phyloP scores from a whole-genome alignment of 2,888 invertebrate genomes.

The Arge pagana region DNA sequence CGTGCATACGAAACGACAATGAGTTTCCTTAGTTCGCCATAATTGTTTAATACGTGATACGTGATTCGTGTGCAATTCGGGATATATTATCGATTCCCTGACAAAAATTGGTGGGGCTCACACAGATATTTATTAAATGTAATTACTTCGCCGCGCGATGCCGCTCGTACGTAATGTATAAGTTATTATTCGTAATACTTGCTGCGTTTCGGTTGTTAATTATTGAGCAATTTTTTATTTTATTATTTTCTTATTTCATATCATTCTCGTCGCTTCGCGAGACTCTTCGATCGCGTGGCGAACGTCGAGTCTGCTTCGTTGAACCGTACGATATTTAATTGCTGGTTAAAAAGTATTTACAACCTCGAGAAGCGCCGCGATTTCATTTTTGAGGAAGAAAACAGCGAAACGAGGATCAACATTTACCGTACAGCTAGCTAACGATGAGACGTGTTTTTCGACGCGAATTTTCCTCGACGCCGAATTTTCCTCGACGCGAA shows the following conservation, averaged over 20 bases:
- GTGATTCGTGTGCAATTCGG: slow-evolving; percentile 8
- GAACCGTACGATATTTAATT: slow-evolving; percentile 12
- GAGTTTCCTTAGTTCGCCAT: slow-evolving; percentile 11
- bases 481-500: too few relatives aligned
- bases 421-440: too few relatives aligned
- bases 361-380: too few relatives aligned
- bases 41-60: slow-evolving; percentile 15
- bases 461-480: too few relatives aligned
- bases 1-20: slow-evolving; percentile 7
- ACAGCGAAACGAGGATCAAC: too few relatives aligned
- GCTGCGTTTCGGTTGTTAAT: slow-evolving; percentile 26
- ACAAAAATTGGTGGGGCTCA: not conserved
- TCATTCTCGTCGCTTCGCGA: slow-evolving; percentile 9
- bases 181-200: slow-evolving; percentile 24
- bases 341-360: slow-evolving; percentile 19
- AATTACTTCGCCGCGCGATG: slow-evolving; percentile 23
- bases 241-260: slow-evolving; percentile 8
- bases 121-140: slow-evolving; percentile 15
- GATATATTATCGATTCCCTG: not conserved
- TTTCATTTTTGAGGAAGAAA: too few relatives aligned
- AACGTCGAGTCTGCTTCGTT: too few relatives aligned
- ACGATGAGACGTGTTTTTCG: too few relatives aligned
- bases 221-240: slow-evolving; percentile 24
- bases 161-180: slow-evolving; percentile 3
- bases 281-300: too few relatives aligned